Percentiles rank a stretch among this genome's conserved stretches.
phyloP scores from a whole-genome alignment of 2,888 invertebrate species.

The Chrysopilus asiliformis region DNA sequence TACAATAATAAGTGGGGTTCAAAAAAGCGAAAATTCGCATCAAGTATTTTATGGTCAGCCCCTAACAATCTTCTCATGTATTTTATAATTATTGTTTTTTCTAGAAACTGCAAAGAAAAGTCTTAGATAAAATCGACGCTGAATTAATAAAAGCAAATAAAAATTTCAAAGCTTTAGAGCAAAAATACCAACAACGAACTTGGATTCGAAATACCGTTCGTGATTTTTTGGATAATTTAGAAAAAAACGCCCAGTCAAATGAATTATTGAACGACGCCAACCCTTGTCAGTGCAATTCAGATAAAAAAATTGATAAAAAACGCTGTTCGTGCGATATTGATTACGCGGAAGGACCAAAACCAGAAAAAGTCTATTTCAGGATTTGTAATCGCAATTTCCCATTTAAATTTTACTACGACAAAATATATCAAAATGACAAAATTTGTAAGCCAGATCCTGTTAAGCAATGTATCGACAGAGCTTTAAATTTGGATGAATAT shows the following conservation, averaged over 20 bases:
- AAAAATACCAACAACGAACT: slow-evolving; percentile 6
- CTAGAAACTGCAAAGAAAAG: not conserved
- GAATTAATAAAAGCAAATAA: slow-evolving; percentile 7
- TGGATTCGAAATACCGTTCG: slow-evolving; percentile 7
- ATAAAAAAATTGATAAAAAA: not conserved
- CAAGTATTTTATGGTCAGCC: too few relatives aligned
- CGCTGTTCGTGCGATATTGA: slow-evolving; percentile 12
- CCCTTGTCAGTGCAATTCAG: too few relatives aligned
- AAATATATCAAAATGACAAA: too few relatives aligned
- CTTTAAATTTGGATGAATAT: too few relatives aligned
- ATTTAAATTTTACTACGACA: slow-evolving; percentile 18
- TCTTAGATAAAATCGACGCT: slow-evolving; percentile 7
- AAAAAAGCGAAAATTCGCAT: too few relatives aligned
- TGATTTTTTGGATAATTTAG: slow-evolving; percentile 3
- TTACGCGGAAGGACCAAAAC: slow-evolving; percentile 9
- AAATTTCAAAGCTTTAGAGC: slow-evolving; percentile 3
- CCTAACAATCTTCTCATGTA: too few relatives aligned
- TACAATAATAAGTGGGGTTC: too few relatives aligned
- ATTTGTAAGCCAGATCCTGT: too few relatives aligned
- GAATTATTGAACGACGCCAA: not conserved
- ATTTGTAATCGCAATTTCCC: slow-evolving; percentile 11
- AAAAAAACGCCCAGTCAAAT: not conserved
- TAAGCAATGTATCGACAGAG: too few relatives aligned
- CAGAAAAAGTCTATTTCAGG: slow-evolving; percentile 15
- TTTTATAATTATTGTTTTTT: too few relatives aligned